Evolutionary conservation across 2,888 invertebrate species (phyloP), one percentile per base, ranked within the genome.

Genomic region (Mesorhabditis spiculigera): DNA sequence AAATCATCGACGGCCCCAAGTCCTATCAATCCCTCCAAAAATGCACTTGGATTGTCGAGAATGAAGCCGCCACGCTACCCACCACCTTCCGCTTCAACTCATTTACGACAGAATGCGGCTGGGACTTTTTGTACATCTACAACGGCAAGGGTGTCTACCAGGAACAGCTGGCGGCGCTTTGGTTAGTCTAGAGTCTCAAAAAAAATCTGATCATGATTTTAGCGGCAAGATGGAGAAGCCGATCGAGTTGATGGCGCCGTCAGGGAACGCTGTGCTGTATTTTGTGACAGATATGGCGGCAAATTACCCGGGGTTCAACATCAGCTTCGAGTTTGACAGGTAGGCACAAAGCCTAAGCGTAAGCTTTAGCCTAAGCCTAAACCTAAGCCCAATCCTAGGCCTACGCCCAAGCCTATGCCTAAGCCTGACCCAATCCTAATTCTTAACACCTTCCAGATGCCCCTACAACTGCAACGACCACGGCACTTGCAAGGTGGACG

Each of bases 211-310:
- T 65, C n/a, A 50, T 50, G 10, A 13, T 50, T 90, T 82, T 89
- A 94, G 95, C 88, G 96, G 96, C n/a, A 10, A n/a, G n/a, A 13
- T 50, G 58, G n/a, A 50, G n/a, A n/a, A 50, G n/a, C 58, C 58
- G n/a, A 50, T 50, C 58, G 78, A 73, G 69, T 71, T 85, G 61
- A 74, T 76, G n/a, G 84, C 81, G 0, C 67, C 72, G 6, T 85
- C 86, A 13, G 86, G 86, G 6, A 81, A 81, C 69, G 87, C 87
- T 5, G 87, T 87, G 70, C 73, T 88, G 13, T 95, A 97, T 88
- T 98, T 98, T 89, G 97, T 95, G 89, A 96, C 95, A 77, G 98
- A 98, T 88, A 93, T 95, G 84, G 97, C 96, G 42, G 96, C 94
- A 88, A 97, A 95, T 85, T 94, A 97, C 93, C 93, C 94, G 82